Evolutionary conservation across 2,113 vertebrate genomes (phyloP).

Genomic region (Oxygymnocypris stewartii): DNA sequence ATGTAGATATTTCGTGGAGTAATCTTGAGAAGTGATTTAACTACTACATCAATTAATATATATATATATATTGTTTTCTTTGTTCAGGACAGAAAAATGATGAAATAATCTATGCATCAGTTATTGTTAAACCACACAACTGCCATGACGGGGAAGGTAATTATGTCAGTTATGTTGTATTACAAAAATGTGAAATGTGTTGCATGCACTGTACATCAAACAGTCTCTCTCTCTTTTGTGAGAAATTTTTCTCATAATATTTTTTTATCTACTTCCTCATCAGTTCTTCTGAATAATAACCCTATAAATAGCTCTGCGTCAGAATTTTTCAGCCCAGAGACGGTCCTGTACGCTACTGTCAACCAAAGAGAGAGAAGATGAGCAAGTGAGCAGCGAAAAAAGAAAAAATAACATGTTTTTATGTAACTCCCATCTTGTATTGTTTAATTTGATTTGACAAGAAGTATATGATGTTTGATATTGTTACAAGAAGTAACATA

Average conservation of each 20-base stretch:
- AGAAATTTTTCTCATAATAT: background rate
- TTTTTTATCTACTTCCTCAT: background rate
- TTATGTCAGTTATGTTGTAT: background rate
- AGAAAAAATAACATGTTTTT: background rate
- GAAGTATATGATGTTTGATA: no score
- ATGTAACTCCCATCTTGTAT: background rate
- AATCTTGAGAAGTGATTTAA: background rate
- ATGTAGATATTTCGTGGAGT: background rate
- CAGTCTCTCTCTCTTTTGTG: background rate
- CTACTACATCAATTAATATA: background rate
- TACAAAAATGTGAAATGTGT: background rate
- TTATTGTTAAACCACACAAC: background rate
- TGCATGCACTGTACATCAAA: background rate
- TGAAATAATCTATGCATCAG: conserved; percentile 6
- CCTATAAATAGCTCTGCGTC: background rate
- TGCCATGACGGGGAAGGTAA: background rate
- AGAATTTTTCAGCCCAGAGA: background rate
- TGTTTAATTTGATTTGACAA: background rate
- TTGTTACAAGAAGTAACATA: background rate
- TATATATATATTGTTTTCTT: background rate
- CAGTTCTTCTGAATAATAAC: background rate
- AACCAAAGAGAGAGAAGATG: background rate
- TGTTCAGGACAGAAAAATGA: background rate
- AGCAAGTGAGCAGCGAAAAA: background rate
- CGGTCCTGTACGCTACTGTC: background rate